Evolutionary conservation across 2,888 invertebrate genomes (phyloP), one percentile per base, ranked within the genome.

Genomic region (Ecdyonurus torrentis): DNA sequence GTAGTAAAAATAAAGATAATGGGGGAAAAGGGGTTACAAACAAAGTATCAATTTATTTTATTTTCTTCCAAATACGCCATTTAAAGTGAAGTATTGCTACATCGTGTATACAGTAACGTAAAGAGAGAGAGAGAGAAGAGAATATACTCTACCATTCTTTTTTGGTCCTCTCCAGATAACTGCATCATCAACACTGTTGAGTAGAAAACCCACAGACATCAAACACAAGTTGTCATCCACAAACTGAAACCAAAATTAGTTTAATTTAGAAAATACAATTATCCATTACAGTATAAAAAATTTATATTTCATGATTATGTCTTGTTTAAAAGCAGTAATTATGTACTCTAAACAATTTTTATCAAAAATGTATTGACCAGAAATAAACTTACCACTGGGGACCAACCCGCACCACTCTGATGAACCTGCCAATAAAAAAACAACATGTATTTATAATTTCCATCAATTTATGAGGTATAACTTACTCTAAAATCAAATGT

Each of bases 151-250:
- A 84, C 89, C 91, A 78, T 97, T 98, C 76, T 99, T 99, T 75
- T 97, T 94, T 0, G 99, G 98, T 25, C 99, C 99, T 69, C 99
- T 82, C 99, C 99, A 99, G 70, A 99, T 96, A n/a, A 99, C 89
- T 0, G 98, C 97, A 73, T 95, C 93, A 72, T 93, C 92, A 0
- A 89, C 85, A 69, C 87, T 87, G 59, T 83, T 81, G 63, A 97
- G 77, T 53, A 97, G 78, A 74, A 97, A 96, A 15, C 96, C 98
- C 72, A 98, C 91, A 0, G 97, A 98, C 96, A 99, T 98, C 60
- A 99, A 80, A 3, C 89, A 89, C 58, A 99, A 80, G 75, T 99
- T 99, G 72, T 99, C 98, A 65, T 89, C 89, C 0, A 93, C 85
- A 72, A 88, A 93, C 85, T 91, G 77, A 37, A 72, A 78, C 69